Conservation (phyloP, 1,140 invertebrate species). For the Drusus annulatus region DNA sequence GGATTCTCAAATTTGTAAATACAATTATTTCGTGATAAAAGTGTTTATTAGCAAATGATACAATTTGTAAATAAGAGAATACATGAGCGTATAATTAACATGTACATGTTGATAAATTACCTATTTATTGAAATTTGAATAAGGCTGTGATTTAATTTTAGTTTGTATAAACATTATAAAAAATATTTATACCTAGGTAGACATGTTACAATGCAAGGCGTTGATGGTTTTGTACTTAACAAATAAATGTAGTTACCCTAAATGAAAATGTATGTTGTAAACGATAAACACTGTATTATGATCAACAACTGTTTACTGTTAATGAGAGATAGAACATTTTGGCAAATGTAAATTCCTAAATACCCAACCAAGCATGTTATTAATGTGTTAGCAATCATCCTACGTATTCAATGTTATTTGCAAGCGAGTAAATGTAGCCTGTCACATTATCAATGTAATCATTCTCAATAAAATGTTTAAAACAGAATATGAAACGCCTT, state of each 20-base stretch:
- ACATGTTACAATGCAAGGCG: constrained; percentile 8
- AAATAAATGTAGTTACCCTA: background rate
- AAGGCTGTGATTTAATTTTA: constrained; percentile 32
- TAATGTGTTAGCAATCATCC: background rate
- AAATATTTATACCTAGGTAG: constrained; percentile 17
- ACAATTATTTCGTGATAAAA: constrained; percentile 3
- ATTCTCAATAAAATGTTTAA: background rate
- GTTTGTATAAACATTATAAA: constrained; percentile 9
- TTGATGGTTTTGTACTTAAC: constrained; percentile 16
- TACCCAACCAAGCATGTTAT: background rate
- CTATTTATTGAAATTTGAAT: background rate
- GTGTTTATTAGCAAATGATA: background rate
- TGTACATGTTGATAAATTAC: background rate
- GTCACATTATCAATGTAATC: constrained; percentile 5
- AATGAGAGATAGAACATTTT: background rate
- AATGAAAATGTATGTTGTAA: background rate
- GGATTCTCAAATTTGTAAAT: background rate
- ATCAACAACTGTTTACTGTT: background rate
- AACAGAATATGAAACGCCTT: too few species aligned
- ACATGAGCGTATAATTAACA: background rate
- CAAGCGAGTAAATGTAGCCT: background rate
- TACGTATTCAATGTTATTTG: constrained; percentile 2
- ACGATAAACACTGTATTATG: background rate
- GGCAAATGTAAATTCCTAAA: constrained; percentile 1
- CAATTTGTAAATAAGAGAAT: background rate